phyloP scores from a whole-genome alignment of 1,140 invertebrate species.

The Saccostrea cuccullata region DNA sequence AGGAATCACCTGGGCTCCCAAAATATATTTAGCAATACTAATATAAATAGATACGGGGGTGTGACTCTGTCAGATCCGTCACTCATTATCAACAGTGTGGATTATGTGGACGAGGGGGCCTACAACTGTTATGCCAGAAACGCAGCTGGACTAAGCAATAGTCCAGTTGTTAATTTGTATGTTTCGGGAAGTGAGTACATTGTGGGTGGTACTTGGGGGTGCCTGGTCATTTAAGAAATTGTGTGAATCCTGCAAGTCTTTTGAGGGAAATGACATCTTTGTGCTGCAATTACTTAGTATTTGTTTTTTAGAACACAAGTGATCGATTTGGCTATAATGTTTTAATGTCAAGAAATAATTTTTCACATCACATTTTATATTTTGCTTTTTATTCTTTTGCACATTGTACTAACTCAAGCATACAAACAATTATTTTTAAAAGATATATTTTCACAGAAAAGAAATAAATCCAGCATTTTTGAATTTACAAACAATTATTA shows the following conservation, averaged over 20 bases:
- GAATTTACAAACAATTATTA: not conserved
- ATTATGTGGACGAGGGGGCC: slow-evolving; percentile 31
- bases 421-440: not conserved
- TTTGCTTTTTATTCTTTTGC: not conserved
- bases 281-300: too few species aligned
- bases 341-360: not conserved
- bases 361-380: not conserved
- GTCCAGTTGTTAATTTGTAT: not conserved
- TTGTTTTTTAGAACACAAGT: not conserved
- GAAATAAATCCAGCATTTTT: not conserved
- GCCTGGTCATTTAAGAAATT: not conserved
- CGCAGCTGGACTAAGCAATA: slow-evolving; percentile 37
- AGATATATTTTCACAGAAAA: not conserved
- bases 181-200: slow-evolving; percentile 41
- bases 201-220: not conserved
- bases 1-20: not conserved
- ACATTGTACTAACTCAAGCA: not conserved
- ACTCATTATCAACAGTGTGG: slow-evolving; percentile 34
- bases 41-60: slow-evolving; percentile 25
- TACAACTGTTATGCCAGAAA: slow-evolving; percentile 48
- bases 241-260: not conserved
- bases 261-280: not conserved
- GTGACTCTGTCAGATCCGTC: slow-evolving; percentile 21
- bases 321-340: not conserved
- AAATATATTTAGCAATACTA: slow-evolving; percentile 1